Conservation (phyloP, 2,888 invertebrate genomes). For the Aspidapion aeneum region DNA sequence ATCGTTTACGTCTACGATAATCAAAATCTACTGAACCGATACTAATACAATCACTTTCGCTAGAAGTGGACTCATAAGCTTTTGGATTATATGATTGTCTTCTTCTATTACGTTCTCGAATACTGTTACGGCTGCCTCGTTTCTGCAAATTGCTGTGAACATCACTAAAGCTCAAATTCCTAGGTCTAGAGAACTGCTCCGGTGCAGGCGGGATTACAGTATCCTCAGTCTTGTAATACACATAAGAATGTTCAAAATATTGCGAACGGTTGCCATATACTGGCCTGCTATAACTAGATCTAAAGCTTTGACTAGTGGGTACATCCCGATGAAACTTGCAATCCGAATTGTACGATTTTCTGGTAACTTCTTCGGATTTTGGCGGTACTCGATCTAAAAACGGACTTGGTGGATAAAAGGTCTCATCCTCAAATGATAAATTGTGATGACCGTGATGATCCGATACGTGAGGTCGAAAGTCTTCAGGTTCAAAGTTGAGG, state of each 20-base stretch:
- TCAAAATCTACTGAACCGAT: conserved; percentile 47
- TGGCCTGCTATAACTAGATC: conserved; percentile 17
- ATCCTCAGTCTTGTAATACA: conserved; percentile 38
- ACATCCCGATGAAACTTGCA: conserved; percentile 32
- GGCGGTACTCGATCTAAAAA: conserved; percentile 45
- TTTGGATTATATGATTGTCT: conserved; percentile 58
- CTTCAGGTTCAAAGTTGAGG: conserved; percentile 27
- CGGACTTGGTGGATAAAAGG: conserved; percentile 29
- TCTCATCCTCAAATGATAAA: conserved; percentile 37
- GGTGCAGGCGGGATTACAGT: neutral
- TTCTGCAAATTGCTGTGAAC: conserved; percentile 40
- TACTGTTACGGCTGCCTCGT: conserved; percentile 46
- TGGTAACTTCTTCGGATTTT: conserved; percentile 47
- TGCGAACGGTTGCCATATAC: conserved; percentile 32
- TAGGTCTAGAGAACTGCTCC: conserved; percentile 31
- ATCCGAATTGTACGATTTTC: conserved; percentile 43
- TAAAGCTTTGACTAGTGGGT: conserved; percentile 17
- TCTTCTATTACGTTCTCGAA: conserved; percentile 53
- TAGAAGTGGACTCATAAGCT: conserved; percentile 53
- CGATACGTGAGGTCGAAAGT: conserved; percentile 23
- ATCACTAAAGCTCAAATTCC: conserved; percentile 37
- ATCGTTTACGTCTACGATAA: conserved; percentile 43
- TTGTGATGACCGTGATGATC: conserved; percentile 38
- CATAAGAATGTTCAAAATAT: conserved; percentile 39
- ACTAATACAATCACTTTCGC: conserved; percentile 50